Percentiles rank a stretch among this genome's conserved stretches.
Evolutionary conservation across 1,140 invertebrate species (phyloP).

Genomic region (Druon quercuslanigerum): DNA sequence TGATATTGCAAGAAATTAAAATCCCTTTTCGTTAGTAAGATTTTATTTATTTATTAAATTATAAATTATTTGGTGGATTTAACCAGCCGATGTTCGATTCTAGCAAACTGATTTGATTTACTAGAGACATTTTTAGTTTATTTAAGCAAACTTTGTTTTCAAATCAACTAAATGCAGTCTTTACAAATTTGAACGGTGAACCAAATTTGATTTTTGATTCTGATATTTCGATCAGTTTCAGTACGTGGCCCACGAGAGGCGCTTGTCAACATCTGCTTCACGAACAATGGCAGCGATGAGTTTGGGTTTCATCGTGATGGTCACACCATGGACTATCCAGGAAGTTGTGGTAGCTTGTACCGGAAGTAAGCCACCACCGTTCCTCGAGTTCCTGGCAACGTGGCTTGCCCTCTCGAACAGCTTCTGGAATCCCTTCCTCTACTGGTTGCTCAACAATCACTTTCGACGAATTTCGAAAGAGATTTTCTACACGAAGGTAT

Average conservation of each 20-base stretch:
- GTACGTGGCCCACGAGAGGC: constrained; percentile 83
- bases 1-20: too few relatives aligned
- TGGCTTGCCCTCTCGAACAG: constrained; percentile 91
- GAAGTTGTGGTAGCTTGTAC: constrained; percentile 92
- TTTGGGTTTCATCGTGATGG: constrained; percentile 90
- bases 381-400: constrained; percentile 88
- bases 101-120: too few relatives aligned
- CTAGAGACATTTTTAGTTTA: too few relatives aligned
- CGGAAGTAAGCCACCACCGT: constrained; percentile 85
- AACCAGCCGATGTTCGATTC: too few relatives aligned
- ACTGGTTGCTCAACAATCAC: constrained; percentile 90
- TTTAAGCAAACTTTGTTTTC: too few relatives aligned
- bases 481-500: constrained; percentile 84
- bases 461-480: constrained; percentile 87
- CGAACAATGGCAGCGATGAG: constrained; percentile 92
- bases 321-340: constrained; percentile 91
- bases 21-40: too few relatives aligned
- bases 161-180: too few relatives aligned
- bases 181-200: too few relatives aligned
- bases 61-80: too few relatives aligned
- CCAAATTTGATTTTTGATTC: not conserved
- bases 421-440: constrained; percentile 92
- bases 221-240: constrained; percentile 63
- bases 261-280: constrained; percentile 86
- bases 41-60: too few relatives aligned